Percentiles rank a stretch among this genome's conserved stretches.
Evolutionary conservation across 2,888 invertebrate genomes (phyloP).

Genomic region (Cheilosia vulpina): DNA sequence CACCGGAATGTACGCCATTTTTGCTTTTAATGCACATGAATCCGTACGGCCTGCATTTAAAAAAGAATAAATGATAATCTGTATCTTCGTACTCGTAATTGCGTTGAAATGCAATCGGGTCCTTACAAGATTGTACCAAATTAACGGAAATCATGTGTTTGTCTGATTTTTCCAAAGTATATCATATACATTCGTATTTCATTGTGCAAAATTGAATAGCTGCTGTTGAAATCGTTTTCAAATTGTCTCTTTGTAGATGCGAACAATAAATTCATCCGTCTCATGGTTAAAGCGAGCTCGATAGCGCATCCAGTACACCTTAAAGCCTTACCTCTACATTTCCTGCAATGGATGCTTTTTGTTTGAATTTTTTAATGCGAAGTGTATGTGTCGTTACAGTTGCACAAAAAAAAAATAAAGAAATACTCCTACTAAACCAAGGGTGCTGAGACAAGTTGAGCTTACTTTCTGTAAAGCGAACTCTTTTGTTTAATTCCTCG

Average conservation of each 20-base stretch:
- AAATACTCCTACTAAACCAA: background rate
- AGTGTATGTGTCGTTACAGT: background rate
- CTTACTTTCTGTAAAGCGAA: slow-evolving; percentile 6
- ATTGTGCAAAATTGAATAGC: background rate
- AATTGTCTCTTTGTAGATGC: slow-evolving; percentile 3
- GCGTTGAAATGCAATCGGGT: too few relatives aligned
- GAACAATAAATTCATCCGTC: slow-evolving; percentile 23
- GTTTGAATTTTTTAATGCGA: slow-evolving; percentile 9
- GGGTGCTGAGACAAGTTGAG: background rate
- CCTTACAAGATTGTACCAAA: too few relatives aligned
- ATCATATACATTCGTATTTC: background rate
- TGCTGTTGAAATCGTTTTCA: background rate
- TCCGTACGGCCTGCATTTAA: too few relatives aligned
- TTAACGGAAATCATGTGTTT: background rate
- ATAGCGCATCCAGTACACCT: slow-evolving; percentile 6
- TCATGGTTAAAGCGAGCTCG: slow-evolving; percentile 13
- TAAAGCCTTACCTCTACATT: slow-evolving; percentile 17
- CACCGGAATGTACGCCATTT: too few relatives aligned
- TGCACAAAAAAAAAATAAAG: slow-evolving; percentile 18
- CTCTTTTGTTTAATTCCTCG: slow-evolving; percentile 28
- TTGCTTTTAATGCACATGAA: too few relatives aligned
- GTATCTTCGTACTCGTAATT: too few relatives aligned
- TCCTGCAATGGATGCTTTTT: slow-evolving; percentile 20
- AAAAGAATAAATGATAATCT: too few relatives aligned
- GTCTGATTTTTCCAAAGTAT: background rate